Evolutionary conservation across 1,140 invertebrate species (phyloP), one percentile per base, ranked within the genome.

Genomic region (Diabrotica virgifera): DNA sequence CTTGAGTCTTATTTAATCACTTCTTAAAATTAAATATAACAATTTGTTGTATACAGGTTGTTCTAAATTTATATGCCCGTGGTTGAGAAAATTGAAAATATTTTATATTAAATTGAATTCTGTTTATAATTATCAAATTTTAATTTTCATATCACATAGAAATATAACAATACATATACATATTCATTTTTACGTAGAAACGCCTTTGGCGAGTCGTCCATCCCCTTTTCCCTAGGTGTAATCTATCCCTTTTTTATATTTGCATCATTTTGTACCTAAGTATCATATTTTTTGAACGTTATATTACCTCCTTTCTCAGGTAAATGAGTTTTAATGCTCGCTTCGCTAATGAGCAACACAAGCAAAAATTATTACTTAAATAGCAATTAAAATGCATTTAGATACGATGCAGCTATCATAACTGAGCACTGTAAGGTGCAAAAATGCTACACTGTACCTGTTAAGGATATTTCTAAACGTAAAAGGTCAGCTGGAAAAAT

Each of bases 311-410:
- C 52, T 60, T 60, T 60, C 59, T 60, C 59, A 60, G 59, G 59
- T 60, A 60, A 60, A 60, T 52, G 59, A 60, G 59, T 60, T 60
- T 60, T 60, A 60, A 60, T 60, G 59, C 52, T 52, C 46, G 50
- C 59, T 52, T n/a, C 50, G 59, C 59, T 60, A 60, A 60, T 52
- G 59, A 60, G 59, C 59, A 52, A 60, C 46, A 60, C 59, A 60
- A 60, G 59, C 24, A 60, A 60, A 60, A 60, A 52, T 60, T 60
- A 60, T 60, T 60, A 24, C 59, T 52, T 51, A 60, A 60, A 60
- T 60, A 60, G 13, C 40, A 60, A 60, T 60, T 60, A 60, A 60
- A 52, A 60, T 60, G 59, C 59, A 60, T 60, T 60, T 52, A 60
- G 36, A 60, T 60, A 40, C 57, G 57, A 59, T 40, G 38, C 57